Conservation (phyloP, 2,888 invertebrate species). For the Asteroscopus sphinx region DNA sequence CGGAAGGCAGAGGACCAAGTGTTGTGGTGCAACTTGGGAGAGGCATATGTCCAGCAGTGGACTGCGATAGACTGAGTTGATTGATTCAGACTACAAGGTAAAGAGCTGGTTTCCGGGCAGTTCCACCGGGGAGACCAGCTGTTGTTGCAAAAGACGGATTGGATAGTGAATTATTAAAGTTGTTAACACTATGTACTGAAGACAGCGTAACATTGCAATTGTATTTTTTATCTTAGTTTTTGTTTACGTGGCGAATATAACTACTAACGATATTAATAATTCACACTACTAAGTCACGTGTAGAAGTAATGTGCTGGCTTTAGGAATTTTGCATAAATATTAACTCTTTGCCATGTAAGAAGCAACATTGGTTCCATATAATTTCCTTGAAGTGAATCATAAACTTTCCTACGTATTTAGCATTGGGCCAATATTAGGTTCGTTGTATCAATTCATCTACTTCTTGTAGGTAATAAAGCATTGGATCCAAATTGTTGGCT, state of each 20-base stretch:
- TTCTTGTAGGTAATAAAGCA: constrained; percentile 16
- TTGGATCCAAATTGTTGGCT: constrained; percentile 26
- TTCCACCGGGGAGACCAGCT: too few relatives aligned
- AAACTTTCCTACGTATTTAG: constrained; percentile 35
- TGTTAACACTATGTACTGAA: constrained; percentile 16
- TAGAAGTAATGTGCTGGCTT: constrained; percentile 35
- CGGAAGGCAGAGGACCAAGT: too few relatives aligned
- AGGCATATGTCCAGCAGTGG: too few relatives aligned
- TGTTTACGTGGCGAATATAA: constrained; percentile 13
- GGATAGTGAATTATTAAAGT: neutral
- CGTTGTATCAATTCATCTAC: constrained; percentile 30
- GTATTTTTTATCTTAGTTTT: constrained; percentile 32
- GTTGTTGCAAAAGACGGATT: too few relatives aligned
- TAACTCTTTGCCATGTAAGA: constrained; percentile 8
- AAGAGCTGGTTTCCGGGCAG: too few relatives aligned
- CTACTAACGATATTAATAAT: constrained; percentile 28
- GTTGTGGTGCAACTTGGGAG: too few relatives aligned
- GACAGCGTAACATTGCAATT: constrained; percentile 30
- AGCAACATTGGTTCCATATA: constrained; percentile 13
- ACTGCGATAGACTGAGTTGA: too few relatives aligned
- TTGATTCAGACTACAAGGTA: too few relatives aligned
- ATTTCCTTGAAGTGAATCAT: constrained; percentile 33
- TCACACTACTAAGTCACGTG: constrained; percentile 42
- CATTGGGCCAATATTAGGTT: constrained; percentile 25
- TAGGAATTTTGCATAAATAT: constrained; percentile 46